phyloP scores from a whole-genome alignment of 2,888 invertebrate species.

The Tetheella fluctuosa region DNA sequence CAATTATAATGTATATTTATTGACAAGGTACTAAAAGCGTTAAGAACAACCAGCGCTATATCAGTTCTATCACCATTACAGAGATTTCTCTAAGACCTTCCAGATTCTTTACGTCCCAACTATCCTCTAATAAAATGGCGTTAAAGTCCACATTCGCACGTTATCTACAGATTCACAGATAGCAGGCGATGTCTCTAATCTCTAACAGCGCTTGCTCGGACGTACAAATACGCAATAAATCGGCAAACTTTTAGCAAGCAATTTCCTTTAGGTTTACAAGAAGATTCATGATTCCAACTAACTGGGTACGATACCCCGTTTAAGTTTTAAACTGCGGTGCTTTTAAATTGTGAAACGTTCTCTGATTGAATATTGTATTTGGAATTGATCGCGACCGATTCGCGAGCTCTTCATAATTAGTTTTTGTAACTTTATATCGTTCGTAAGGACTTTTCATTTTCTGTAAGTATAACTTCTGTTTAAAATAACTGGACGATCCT shows the following conservation, averaged over 20 bases:
- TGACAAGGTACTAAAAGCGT: too few species aligned
- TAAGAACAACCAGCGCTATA: neutral
- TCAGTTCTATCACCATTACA: neutral
- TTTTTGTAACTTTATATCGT: slow-evolving; percentile 6
- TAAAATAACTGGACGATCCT: neutral
- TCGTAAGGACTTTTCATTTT: neutral
- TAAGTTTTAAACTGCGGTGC: slow-evolving; percentile 43
- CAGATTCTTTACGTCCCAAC: slow-evolving; percentile 14
- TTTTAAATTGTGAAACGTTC: slow-evolving; percentile 35
- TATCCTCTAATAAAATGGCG: slow-evolving; percentile 17
- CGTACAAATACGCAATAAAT: slow-evolving; percentile 75
- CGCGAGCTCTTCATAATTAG: slow-evolving; percentile 3
- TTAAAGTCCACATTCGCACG: slow-evolving; percentile 22
- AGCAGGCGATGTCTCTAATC: slow-evolving; percentile 43
- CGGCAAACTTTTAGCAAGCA: slow-evolving; percentile 77
- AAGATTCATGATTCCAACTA: slow-evolving; percentile 67
- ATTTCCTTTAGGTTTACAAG: slow-evolving; percentile 73
- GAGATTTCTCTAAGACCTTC: slow-evolving; percentile 13
- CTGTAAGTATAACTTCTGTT: neutral
- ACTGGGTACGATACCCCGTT: slow-evolving; percentile 33
- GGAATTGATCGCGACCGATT: slow-evolving; percentile 6
- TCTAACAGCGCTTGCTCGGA: slow-evolving; percentile 41
- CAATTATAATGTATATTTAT: too few species aligned
- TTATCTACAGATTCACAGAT: slow-evolving; percentile 25
- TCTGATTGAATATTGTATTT: slow-evolving; percentile 19